Base-by-base conservation (phyloP, 2,797 vertebrate genomes). In the Lepus oiostolus region DNA sequence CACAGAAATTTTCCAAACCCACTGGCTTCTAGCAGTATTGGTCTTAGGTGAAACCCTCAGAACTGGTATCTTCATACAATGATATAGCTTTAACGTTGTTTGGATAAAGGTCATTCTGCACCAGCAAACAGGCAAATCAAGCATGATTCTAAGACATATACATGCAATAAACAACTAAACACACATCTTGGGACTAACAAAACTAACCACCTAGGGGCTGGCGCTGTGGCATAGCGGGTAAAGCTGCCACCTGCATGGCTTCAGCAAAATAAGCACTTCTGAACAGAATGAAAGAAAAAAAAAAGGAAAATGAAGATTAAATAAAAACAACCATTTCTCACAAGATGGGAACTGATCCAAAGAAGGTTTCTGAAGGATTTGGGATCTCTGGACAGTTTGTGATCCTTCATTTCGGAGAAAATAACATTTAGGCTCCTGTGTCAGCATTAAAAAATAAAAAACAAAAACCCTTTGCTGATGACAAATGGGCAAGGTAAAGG, bases 371-470 rank as follows among this genome's bases (percentile, higher is more conserved):
- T 68, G 54, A 88, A 95, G 74, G 38, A 95, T 7, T 4, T 65
- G 47, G 22, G 58, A 70, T 71, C 70, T 83, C n/a, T 72, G 26
- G 47, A 87, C 8, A 68, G 30, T 88, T n/a, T 90, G 32, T 71
- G 30, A 82, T 42, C 32, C 26, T 93, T 75, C 58, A 90, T 67
- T 79, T 72, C 30, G 68, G 63, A 72, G 85, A 96, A 92, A 83
- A 11, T n/a, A 42, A 47, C 91, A 65, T 74, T 58, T 22, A 91
- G 72, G 32, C 42, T 88, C 35, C 85, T 88, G 11, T 81, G 16
- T 24, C 74, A 19, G 12, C 28, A 76, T 47, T 95, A 5, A 84
- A 71, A 89, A 85, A 38, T 19, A 88, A 81, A 68, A 76, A 63
- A 30, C 4, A 4, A 68, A 13, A 47, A 47, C 42, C 42, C 30